Evolutionary conservation across 2,888 invertebrate genomes (phyloP).

Genomic region (Ochropleura plecta): DNA sequence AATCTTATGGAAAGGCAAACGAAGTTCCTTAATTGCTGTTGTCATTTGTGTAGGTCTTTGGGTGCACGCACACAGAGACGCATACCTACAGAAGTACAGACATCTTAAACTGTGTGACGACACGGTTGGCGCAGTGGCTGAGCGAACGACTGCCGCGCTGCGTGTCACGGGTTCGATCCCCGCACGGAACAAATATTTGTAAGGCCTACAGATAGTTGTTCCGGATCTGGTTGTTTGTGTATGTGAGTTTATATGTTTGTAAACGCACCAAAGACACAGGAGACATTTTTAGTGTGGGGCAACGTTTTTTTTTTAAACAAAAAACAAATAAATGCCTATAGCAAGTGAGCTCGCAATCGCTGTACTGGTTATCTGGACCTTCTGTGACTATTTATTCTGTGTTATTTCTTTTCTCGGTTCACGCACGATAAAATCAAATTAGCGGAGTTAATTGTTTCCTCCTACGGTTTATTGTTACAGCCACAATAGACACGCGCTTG

Average conservation of each 20-base stretch:
- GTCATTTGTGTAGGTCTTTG: not conserved
- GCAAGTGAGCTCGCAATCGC: not conserved
- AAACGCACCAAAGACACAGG: too few relatives aligned
- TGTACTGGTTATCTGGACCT: not conserved
- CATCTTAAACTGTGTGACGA: not conserved
- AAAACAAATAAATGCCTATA: too few relatives aligned
- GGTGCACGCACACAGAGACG: not conserved
- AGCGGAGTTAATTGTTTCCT: conserved; percentile 63
- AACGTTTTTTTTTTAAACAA: too few relatives aligned
- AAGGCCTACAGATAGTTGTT: too few relatives aligned
- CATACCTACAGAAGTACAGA: too few relatives aligned
- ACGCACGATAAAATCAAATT: conserved; percentile 64
- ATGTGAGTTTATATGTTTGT: too few relatives aligned
- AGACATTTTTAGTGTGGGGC: too few relatives aligned
- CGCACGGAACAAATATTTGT: too few relatives aligned
- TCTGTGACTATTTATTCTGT: conserved; percentile 19
- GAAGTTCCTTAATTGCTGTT: not conserved
- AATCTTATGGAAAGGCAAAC: not conserved
- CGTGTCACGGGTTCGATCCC: too few relatives aligned
- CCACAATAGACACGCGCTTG: conserved; percentile 34
- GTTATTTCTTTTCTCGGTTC: conserved; percentile 46
- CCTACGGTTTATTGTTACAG: conserved; percentile 41
- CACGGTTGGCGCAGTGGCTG: too few relatives aligned
- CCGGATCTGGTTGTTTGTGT: too few relatives aligned
- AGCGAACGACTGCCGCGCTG: too few relatives aligned